These are phyloP conservation scores for Tineola bisselliella DNA, from an alignment of 2,888 invertebrate genomes.

Conservation along the genomic window DNA sequence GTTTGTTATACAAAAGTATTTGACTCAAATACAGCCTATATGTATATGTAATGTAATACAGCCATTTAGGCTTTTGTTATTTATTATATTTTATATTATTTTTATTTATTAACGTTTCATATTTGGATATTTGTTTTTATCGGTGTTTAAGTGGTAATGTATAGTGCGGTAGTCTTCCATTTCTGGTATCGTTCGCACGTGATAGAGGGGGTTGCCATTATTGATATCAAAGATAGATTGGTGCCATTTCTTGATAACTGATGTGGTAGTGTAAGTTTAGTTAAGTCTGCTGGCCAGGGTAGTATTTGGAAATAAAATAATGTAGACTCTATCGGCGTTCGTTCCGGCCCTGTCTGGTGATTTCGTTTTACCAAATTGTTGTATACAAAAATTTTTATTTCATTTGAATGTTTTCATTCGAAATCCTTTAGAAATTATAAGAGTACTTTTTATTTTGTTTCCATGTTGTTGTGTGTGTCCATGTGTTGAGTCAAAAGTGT, in stretches of 20 bases:
- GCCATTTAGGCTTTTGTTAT: background rate
- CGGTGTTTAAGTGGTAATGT: background rate
- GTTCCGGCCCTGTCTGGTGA: conserved; percentile 2
- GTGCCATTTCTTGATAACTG: conserved; percentile 66
- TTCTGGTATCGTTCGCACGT: conserved; percentile 41
- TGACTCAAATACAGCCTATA: conserved; percentile 5
- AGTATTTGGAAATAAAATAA: conserved; percentile 59
- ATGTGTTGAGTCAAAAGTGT: conserved; percentile 60
- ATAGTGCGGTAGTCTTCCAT: conserved; percentile 53
- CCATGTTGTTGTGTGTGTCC: conserved; percentile 58
- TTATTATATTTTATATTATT: conserved; percentile 4
- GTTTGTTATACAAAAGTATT: background rate
- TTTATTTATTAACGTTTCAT: background rate
- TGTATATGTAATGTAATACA: too few relatives aligned
- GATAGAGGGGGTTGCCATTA: conserved; percentile 52
- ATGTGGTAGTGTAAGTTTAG: conserved; percentile 64
- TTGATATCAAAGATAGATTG: conserved; percentile 68
- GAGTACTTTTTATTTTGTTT: conserved; percentile 45
- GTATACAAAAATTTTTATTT: conserved; percentile 11
- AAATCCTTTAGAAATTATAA: conserved; percentile 3
- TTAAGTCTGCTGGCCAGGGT: conserved; percentile 67
- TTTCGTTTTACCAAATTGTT: conserved; percentile 7
- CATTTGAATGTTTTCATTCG: conserved; percentile 9
- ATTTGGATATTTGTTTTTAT: conserved; percentile 3
- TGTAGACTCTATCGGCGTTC: conserved; percentile 24